phyloP scores from a whole-genome alignment of 2,797 vertebrate species.

The Lagothrix lagotricha region DNA sequence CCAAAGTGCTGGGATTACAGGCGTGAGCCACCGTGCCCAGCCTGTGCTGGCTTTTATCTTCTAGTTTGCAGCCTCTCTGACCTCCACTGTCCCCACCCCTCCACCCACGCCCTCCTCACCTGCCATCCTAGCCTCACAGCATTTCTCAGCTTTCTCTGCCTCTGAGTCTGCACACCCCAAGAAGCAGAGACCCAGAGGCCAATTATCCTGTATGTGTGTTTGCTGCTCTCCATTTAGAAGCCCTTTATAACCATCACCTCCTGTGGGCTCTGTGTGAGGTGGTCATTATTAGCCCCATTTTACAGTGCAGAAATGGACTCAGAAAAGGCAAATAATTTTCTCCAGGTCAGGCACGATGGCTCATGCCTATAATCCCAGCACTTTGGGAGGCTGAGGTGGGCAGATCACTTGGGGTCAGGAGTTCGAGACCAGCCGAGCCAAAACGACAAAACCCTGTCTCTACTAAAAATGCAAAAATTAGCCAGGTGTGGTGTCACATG shows the following conservation, averaged over 20 bases:
- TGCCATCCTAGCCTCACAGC: neutral
- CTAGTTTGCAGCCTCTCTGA: neutral
- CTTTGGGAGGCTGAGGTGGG: too few species aligned
- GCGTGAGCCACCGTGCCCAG: neutral
- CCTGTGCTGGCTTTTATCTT: neutral
- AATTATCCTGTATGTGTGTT: neutral
- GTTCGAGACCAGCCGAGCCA: too few species aligned
- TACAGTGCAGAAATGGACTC: neutral
- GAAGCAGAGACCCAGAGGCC: neutral
- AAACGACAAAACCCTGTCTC: too few species aligned
- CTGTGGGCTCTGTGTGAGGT: neutral
- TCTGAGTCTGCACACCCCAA: neutral
- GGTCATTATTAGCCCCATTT: neutral
- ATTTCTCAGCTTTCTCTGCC: neutral
- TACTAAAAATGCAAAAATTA: too few species aligned
- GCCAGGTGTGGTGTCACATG: too few species aligned
- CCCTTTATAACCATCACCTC: neutral
- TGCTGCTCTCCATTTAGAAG: neutral
- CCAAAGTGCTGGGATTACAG: neutral
- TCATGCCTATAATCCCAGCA: too few species aligned
- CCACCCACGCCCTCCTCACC: neutral
- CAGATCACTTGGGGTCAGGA: too few species aligned
- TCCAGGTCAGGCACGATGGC: too few species aligned
- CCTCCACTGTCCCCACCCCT: neutral
- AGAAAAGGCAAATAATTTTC: neutral